These are phyloP conservation scores for Australoheros scitulus DNA, from an alignment of 2,113 vertebrate genomes.

Conservation along the genomic window DNA sequence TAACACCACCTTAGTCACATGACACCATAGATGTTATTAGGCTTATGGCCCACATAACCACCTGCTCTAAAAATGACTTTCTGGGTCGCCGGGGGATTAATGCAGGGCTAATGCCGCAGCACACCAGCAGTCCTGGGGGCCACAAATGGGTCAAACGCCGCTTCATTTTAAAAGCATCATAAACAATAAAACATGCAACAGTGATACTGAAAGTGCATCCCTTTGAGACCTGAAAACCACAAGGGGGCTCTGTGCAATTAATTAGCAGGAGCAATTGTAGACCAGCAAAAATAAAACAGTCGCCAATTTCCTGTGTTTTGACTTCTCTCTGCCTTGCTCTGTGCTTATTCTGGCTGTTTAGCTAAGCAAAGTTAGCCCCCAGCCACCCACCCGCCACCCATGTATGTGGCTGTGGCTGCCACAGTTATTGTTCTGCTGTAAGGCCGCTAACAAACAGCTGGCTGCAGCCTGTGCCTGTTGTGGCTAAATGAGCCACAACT, in stretches of 20 bases:
- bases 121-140: constrained; percentile 36
- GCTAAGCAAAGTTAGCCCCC: not conserved
- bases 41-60: constrained; percentile 60
- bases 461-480: constrained; percentile 4
- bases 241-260: constrained; percentile 32
- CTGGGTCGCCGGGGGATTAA: constrained; percentile 73
- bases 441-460: constrained; percentile 39
- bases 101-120: constrained; percentile 18
- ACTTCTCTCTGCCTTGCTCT: constrained; percentile 10
- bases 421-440: constrained; percentile 51
- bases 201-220: constrained; percentile 8
- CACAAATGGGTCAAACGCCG: constrained; percentile 62
- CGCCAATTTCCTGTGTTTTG: constrained; percentile 71
- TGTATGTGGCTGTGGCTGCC: not conserved
- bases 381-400: not conserved
- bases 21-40: constrained; percentile 51
- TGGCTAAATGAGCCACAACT: not conserved
- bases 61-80: constrained; percentile 68
- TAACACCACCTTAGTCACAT: constrained; percentile 51
- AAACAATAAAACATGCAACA: constrained; percentile 22
- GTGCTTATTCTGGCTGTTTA: not conserved
- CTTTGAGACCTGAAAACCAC: constrained; percentile 21
- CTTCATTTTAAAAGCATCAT: not conserved
- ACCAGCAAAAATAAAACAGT: constrained; percentile 52
- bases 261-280: constrained; percentile 61